Base-by-base conservation (phyloP, 2,888 invertebrate species). In the Megastigmus dorsalis region DNA sequence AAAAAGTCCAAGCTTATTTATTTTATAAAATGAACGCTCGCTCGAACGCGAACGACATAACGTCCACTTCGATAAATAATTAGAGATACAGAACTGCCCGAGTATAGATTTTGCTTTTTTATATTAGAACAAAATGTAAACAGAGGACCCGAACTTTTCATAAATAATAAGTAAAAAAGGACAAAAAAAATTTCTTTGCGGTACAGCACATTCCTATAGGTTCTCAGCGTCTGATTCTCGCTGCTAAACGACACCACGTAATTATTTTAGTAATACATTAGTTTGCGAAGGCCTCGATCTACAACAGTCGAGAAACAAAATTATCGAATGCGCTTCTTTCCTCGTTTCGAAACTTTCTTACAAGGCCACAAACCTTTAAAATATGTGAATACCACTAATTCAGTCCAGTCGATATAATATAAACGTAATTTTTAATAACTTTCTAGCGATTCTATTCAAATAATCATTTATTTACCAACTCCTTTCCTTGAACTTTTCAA, bases 81-180 rank as follows among this genome's bases (percentile, higher is more conserved):
- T 75, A 77, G 66, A 68, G n/a, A 62, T 57, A 57, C 50, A 62
- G 63, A 65, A 69, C 69, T 74, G 74, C 69, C 74, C 43, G 38
- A 59, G 36, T 50, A 48, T 54, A 36, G 36, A 10, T 59, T 63
- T 55, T 50, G 28, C 48, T 59, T 62, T 45, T 54, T 36, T 60
- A 50, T 36, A 38, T 33, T 55, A 69, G 54, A 48, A n/a, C n/a
- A n/a, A 66, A 48, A 10, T 33, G 10, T n/a, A 45, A n/a, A 48
- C 20, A 71, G 5, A 55, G 7, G 30, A 38, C 4, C 48, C 41
- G 13, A 45, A 48, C 38, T 67, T 52, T 65, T 73, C 33, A 62
- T 28, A 45, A 41, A 52, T 50, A 55, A 50, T 10, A 54, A n/a
- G n/a, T n/a, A n/a, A n/a, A 62, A 59, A 60, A 73, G 2, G 36